A percentile compares a stretch with the other conserved stretches of the same genome.
phyloP scores from a whole-genome alignment of 2,797 vertebrate species.

The Hoplostethus mediterraneus region DNA sequence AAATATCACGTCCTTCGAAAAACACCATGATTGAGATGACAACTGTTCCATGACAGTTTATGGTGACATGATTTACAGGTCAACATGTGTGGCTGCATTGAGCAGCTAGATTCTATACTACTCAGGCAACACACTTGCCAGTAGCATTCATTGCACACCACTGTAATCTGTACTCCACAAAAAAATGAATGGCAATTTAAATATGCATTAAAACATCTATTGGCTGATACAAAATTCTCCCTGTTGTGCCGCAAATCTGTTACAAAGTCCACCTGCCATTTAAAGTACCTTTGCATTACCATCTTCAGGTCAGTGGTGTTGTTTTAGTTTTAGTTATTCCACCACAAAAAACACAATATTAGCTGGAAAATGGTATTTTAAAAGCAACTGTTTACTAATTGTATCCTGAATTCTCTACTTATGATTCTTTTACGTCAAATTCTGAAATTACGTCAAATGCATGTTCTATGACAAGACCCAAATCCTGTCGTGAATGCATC shows the following conservation, averaged over 20 bases:
- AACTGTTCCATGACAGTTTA: conserved; percentile 62
- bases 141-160: conserved; percentile 22
- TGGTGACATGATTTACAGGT: conserved; percentile 74
- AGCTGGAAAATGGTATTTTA: no score
- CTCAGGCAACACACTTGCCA: conserved; percentile 38
- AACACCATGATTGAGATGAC: conserved; percentile 65
- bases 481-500: no score
- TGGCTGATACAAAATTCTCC: conserved; percentile 38
- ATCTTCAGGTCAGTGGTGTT: conserved; percentile 30
- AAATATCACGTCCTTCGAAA: conserved; percentile 71
- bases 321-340: conserved; percentile 25
- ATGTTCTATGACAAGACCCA: not conserved
- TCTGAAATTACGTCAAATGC: no score
- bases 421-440: not conserved
- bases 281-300: conserved; percentile 27
- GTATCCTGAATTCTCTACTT: no score
- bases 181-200: conserved; percentile 4
- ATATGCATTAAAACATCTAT: conserved; percentile 30
- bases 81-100: conserved; percentile 70
- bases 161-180: conserved; percentile 22
- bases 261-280: conserved; percentile 35
- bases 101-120: conserved; percentile 37
- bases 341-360: not conserved
- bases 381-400: no score
- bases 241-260: conserved; percentile 25